Percentiles rank a stretch among this genome's conserved stretches.
Evolutionary conservation across 2,113 vertebrate species (phyloP).

Genomic region (Gopherus flavomarginatus): DNA sequence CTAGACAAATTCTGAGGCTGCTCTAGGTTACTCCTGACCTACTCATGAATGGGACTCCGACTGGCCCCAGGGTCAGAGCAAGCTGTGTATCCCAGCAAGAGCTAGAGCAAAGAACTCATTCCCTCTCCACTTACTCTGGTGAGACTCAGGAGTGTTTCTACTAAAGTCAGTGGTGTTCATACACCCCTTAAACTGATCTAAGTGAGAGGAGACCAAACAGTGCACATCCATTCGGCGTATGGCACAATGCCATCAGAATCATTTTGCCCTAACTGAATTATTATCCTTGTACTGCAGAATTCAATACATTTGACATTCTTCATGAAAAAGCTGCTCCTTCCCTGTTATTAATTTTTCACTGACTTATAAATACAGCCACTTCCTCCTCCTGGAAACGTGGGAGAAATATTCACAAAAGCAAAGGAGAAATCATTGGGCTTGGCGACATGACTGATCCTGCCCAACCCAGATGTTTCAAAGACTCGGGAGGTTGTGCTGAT

Average conservation of each 20-base stretch:
- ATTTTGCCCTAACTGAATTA: background rate
- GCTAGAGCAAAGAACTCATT: background rate
- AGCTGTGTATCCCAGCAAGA: background rate
- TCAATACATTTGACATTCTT: background rate
- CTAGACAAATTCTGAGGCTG: background rate
- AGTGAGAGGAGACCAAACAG: no score
- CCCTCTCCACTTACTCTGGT: background rate
- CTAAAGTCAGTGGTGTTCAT: background rate
- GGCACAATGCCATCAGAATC: background rate
- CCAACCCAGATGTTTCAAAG: background rate
- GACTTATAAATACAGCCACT: background rate
- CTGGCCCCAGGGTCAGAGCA: no score
- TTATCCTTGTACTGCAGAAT: background rate
- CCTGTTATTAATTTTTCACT: background rate
- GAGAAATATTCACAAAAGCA: background rate
- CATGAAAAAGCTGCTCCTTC: background rate
- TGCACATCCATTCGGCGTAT: background rate
- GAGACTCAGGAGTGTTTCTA: background rate
- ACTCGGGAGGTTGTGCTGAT: background rate
- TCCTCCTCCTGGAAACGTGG: background rate
- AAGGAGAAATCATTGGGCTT: background rate
- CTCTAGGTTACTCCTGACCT: background rate
- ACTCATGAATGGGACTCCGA: background rate
- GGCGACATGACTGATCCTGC: background rate
- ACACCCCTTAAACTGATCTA: background rate